Evolutionary conservation across 2,113 vertebrate species (phyloP).

Genomic region (Clarias batrachus): DNA sequence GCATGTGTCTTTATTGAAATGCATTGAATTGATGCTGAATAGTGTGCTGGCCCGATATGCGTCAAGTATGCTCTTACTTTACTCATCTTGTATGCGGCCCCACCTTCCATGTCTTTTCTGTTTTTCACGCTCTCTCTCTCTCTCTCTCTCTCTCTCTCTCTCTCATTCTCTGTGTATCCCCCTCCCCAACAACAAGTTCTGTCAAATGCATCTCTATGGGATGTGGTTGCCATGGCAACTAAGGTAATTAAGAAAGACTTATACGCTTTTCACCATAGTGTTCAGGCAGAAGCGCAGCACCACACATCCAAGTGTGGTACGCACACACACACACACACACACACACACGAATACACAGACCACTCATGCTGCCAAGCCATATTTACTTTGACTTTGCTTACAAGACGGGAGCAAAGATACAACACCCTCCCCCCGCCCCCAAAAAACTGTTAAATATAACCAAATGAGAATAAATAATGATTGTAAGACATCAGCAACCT

Average conservation of each 20-base stretch:
- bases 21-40: constrained; percentile 1
- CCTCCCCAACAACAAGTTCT: constrained; percentile 49
- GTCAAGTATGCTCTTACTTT: constrained; percentile 32
- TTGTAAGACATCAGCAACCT: constrained; percentile 36
- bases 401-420: background rate
- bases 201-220: constrained; percentile 63
- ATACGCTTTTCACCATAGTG: constrained; percentile 63
- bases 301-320: constrained; percentile 24
- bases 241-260: constrained; percentile 72
- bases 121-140: constrained; percentile 15
- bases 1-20: constrained; percentile 27
- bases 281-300: constrained; percentile 45
- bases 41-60: background rate
- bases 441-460: background rate
- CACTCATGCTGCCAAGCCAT: background rate
- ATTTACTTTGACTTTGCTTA: constrained; percentile 30
- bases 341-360: constrained; percentile 37
- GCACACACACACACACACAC: constrained; percentile 35
- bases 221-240: constrained; percentile 76
- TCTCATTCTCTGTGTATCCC: constrained; percentile 14
- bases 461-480: constrained; percentile 19
- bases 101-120: constrained; percentile 38
- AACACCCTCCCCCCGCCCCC: constrained; percentile 4
- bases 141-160: constrained; percentile 37
- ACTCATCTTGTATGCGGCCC: constrained; percentile 33